Conservation (phyloP, 2,888 invertebrate species). For the Corythucha ciliata region DNA sequence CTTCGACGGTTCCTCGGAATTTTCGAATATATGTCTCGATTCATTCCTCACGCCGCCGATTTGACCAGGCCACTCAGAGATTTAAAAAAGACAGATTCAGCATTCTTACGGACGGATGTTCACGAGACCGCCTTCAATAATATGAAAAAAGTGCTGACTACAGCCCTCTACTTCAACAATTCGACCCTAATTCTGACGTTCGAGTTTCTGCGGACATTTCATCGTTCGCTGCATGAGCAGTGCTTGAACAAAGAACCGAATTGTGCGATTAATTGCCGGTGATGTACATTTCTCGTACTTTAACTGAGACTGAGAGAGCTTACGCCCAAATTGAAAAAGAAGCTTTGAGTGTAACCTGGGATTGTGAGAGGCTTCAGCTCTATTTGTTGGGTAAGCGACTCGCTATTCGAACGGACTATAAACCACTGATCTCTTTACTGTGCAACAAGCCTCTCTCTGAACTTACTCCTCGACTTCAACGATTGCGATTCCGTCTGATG, state of each 20-base stretch:
- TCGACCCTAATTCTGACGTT: conserved; percentile 29
- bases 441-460: background rate
- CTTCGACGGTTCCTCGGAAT: background rate
- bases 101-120: background rate
- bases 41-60: background rate
- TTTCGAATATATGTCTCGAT: background rate
- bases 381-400: conserved; percentile 36
- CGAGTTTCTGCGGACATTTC: conserved; percentile 35
- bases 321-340: conserved; percentile 19
- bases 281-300: conserved; percentile 8
- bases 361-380: conserved; percentile 38
- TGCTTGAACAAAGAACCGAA: conserved; percentile 34
- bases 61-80: background rate
- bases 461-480: background rate
- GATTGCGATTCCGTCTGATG: conserved; percentile 38
- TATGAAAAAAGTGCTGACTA: background rate
- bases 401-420: background rate
- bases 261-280: background rate
- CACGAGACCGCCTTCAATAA: background rate
- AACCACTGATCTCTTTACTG: background rate
- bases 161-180: background rate
- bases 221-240: conserved; percentile 32
- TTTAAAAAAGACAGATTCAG: background rate
- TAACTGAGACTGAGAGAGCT: conserved; percentile 11
- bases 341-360: conserved; percentile 33